These are phyloP conservation scores for Agrotis clavis DNA, from an alignment of 2,888 invertebrate genomes.

Conservation along the genomic window DNA sequence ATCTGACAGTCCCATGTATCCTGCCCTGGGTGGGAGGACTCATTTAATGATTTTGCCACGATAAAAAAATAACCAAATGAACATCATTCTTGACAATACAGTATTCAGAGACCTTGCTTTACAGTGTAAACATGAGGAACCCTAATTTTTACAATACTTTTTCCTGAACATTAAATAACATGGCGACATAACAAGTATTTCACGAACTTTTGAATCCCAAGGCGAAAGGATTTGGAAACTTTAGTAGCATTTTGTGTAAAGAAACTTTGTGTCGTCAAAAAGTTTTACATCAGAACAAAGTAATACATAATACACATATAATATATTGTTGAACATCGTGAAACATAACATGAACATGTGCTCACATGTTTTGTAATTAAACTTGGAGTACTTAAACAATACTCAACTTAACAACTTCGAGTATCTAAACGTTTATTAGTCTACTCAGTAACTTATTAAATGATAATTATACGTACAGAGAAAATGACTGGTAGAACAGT, in stretches of 20 bases:
- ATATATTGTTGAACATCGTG: slow-evolving; percentile 31
- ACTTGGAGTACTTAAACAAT: slow-evolving; percentile 20
- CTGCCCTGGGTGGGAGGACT: no score
- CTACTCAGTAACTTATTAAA: background rate
- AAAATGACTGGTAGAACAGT: no score
- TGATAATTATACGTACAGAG: background rate
- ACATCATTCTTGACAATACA: no score
- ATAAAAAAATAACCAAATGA: no score
- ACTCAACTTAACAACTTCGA: no score
- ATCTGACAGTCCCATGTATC: no score
- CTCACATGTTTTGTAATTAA: slow-evolving; percentile 33
- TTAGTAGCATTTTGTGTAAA: slow-evolving; percentile 22
- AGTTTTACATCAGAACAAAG: slow-evolving; percentile 40
- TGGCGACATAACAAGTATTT: background rate
- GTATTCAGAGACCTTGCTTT: no score
- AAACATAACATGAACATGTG: no score
- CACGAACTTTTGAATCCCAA: slow-evolving; percentile 29
- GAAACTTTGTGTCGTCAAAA: slow-evolving; percentile 31
- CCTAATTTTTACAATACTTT: background rate
- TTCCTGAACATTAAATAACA: slow-evolving; percentile 11
- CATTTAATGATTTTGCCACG: no score
- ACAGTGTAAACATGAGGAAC: background rate
- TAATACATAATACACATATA: no score
- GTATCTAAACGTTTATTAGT: slow-evolving; percentile 19
- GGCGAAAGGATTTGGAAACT: slow-evolving; percentile 30